Evolutionary conservation across 1,140 invertebrate species (phyloP).

Genomic region (Polypedilum pembai): DNA sequence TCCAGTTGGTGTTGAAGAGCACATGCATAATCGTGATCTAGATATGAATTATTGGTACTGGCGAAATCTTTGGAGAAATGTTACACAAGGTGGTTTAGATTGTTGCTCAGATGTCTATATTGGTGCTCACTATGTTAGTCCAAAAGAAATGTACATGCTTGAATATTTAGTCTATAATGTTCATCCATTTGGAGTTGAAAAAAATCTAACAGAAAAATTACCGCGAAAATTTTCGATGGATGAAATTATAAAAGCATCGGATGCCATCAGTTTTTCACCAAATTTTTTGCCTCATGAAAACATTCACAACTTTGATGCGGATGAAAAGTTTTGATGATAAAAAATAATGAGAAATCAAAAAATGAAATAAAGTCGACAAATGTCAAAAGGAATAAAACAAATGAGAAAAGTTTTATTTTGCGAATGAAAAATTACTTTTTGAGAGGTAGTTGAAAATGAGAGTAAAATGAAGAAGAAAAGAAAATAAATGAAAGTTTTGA

Average conservation of each 20-base stretch:
- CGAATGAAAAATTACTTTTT: too few relatives aligned
- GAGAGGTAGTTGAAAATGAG: too few relatives aligned
- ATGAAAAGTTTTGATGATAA: not conserved
- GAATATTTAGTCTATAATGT: slow-evolving; percentile 93
- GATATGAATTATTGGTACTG: slow-evolving; percentile 63
- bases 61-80: slow-evolving; percentile 2
- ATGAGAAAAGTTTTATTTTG: too few relatives aligned
- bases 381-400: too few relatives aligned
- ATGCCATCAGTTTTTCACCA: not conserved
- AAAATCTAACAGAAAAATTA: not conserved
- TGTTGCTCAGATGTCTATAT: slow-evolving; percentile 93
- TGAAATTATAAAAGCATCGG: not conserved
- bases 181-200: slow-evolving; percentile 68
- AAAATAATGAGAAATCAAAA: too few relatives aligned
- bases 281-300: not conserved
- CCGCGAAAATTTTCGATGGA: not conserved
- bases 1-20: slow-evolving; percentile 36
- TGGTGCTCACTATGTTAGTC: slow-evolving; percentile 91
- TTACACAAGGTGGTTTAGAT: slow-evolving; percentile 56
- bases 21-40: slow-evolving; percentile 53
- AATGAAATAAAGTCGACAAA: too few relatives aligned
- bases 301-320: not conserved
- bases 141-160: slow-evolving; percentile 85
- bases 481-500: too few relatives aligned
- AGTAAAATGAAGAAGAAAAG: too few relatives aligned